A percentile compares a stretch with the other conserved stretches of the same genome.
Conservation (phyloP, 2,888 invertebrate species). For the Pediacus dermestoides region DNA sequence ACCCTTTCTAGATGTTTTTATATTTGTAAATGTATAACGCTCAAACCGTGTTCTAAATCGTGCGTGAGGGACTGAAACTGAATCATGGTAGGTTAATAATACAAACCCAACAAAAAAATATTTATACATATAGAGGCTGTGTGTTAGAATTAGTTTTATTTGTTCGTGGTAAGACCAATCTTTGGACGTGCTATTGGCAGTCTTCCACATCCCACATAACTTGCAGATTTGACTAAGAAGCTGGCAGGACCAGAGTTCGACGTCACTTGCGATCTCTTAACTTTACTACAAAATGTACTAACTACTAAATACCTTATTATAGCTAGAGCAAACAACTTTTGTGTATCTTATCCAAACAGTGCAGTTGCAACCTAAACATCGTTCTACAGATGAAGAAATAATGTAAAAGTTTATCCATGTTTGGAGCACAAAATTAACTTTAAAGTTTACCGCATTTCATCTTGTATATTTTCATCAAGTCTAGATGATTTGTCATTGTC, state of each 20-base stretch:
- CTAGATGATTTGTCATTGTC: constrained; percentile 11
- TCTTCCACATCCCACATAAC: constrained; percentile 39
- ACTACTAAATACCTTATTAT: no score
- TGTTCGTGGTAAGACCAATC: constrained; percentile 46
- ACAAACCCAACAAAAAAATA: constrained; percentile 30
- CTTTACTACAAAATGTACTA: no score
- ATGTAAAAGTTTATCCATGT: no score
- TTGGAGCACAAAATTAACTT: constrained; percentile 11
- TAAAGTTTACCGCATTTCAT: constrained; percentile 8
- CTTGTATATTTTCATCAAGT: constrained; percentile 12
- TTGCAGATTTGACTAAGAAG: no score
- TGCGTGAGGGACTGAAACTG: constrained; percentile 31
- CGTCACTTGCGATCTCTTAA: no score
- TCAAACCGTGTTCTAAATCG: constrained; percentile 30
- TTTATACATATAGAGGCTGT: constrained; percentile 51
- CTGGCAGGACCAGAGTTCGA: no score
- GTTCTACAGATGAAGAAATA: no score
- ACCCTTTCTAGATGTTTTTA: constrained; percentile 46
- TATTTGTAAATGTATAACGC: constrained; percentile 49
- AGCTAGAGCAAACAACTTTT: no score
- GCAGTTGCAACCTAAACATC: no score
- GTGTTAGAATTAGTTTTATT: constrained; percentile 48
- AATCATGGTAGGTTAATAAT: constrained; percentile 30
- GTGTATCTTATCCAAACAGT: no score
- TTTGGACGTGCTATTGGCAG: constrained; percentile 32